phyloP scores from a whole-genome alignment of 1,140 invertebrate genomes.

The Rhopalosiphum padi region DNA sequence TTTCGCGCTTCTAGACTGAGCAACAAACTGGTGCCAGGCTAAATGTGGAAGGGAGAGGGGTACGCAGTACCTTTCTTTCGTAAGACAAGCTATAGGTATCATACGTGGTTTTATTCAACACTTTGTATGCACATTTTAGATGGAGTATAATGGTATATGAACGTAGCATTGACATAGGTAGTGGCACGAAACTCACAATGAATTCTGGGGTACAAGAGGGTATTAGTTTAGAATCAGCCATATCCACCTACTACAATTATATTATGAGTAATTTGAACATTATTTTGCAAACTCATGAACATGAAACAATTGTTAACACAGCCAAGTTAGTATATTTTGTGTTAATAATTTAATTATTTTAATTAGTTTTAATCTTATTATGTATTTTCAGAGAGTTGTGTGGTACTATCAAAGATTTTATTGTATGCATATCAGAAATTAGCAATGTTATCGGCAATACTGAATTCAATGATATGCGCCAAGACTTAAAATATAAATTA shows the following conservation, averaged over 20 bases:
- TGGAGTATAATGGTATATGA: constrained; percentile 95
- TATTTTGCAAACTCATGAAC: constrained; percentile 86
- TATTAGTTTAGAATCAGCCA: constrained; percentile 59
- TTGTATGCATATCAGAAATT: constrained; percentile 69
- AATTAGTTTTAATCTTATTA: constrained; percentile 57
- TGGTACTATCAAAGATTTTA: constrained; percentile 83
- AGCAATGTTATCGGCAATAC: constrained; percentile 69
- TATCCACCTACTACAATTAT: constrained; percentile 77
- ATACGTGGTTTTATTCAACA: background rate
- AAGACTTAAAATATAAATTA: constrained; percentile 79
- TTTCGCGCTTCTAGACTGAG: too few relatives aligned
- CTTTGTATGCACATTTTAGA: constrained; percentile 63
- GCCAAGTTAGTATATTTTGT: constrained; percentile 70
- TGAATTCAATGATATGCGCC: constrained; percentile 74
- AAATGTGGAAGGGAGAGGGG: too few relatives aligned
- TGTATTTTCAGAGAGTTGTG: constrained; percentile 70
- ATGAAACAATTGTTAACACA: constrained; percentile 76
- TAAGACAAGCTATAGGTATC: too few relatives aligned
- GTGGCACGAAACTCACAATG: constrained; percentile 66
- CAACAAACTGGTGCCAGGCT: too few relatives aligned
- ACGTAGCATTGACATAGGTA: constrained; percentile 72
- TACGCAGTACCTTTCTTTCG: too few relatives aligned
- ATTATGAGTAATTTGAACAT: constrained; percentile 83
- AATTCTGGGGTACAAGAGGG: constrained; percentile 61
- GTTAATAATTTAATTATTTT: background rate